Conservation (phyloP, 2,888 invertebrate species). For the Taphrorychus bicolor region DNA sequence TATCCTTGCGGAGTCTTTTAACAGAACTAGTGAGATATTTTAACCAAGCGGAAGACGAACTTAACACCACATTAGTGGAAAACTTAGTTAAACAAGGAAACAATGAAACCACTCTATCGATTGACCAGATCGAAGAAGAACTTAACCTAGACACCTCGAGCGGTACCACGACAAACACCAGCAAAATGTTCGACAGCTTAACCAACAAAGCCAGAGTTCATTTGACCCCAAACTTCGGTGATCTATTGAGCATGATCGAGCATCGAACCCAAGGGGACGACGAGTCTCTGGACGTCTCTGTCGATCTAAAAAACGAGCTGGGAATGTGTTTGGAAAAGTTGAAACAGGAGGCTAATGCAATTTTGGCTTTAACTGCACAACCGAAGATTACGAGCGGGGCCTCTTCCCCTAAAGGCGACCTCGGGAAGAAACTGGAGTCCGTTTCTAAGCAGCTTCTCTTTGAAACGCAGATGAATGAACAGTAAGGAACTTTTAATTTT, state of each 20-base stretch:
- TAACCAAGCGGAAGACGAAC: constrained; percentile 77
- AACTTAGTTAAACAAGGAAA: constrained; percentile 63
- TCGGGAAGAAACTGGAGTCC: constrained; percentile 49
- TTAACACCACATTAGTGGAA: constrained; percentile 76
- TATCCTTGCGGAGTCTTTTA: constrained; percentile 70
- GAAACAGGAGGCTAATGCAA: constrained; percentile 72
- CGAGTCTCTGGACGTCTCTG: constrained; percentile 59
- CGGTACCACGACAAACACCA: constrained; percentile 37
- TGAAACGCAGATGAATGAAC: constrained; percentile 55
- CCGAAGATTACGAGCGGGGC: constrained; percentile 46
- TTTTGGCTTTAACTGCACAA: constrained; percentile 63
- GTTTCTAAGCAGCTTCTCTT: constrained; percentile 51
- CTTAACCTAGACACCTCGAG: constrained; percentile 47
- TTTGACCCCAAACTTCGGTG: constrained; percentile 73
- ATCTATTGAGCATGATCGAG: constrained; percentile 68
- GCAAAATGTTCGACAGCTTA: constrained; percentile 43
- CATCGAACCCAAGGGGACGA: constrained; percentile 66
- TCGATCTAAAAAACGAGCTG: constrained; percentile 70
- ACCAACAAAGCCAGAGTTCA: constrained; percentile 63
- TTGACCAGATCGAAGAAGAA: constrained; percentile 45
- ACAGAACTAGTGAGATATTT: constrained; percentile 77
- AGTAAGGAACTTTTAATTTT: constrained; percentile 1
- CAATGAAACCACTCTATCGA: constrained; percentile 41
- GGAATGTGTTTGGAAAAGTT: constrained; percentile 71
- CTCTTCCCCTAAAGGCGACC: constrained; percentile 43